A percentile compares a stretch with the other conserved stretches of the same genome.
phyloP scores from a whole-genome alignment of 2,113 vertebrate genomes.

The Ranitomeya imitator region DNA sequence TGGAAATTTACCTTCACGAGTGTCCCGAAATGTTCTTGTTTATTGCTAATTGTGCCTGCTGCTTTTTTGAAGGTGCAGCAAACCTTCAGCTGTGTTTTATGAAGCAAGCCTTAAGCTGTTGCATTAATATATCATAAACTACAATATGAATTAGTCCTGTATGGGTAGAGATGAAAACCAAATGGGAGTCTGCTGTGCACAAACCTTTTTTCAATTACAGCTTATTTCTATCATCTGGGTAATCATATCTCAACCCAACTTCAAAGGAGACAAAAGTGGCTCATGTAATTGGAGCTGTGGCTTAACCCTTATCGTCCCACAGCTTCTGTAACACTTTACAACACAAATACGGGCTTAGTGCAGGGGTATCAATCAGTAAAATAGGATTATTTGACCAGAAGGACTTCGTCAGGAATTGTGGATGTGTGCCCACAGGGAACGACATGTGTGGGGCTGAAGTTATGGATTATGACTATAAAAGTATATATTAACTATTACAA shows the following conservation, averaged over 20 bases:
- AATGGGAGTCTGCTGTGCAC: slow-evolving; percentile 24
- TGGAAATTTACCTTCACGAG: neutral
- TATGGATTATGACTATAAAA: slow-evolving; percentile 67
- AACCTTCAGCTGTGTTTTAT: neutral
- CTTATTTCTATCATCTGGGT: slow-evolving; percentile 54
- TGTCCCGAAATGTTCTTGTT: neutral
- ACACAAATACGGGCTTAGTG: neutral
- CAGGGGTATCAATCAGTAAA: neutral
- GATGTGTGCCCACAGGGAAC: slow-evolving; percentile 70
- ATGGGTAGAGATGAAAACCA: slow-evolving; percentile 30
- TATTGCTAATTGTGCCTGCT: neutral
- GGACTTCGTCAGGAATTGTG: slow-evolving; percentile 65
- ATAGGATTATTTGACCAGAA: slow-evolving; percentile 60
- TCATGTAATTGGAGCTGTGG: slow-evolving; percentile 69
- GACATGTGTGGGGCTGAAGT: slow-evolving; percentile 68
- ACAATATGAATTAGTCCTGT: slow-evolving; percentile 17
- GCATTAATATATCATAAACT: slow-evolving; percentile 37
- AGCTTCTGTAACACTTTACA: slow-evolving; percentile 15
- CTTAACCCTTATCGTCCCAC: slow-evolving; percentile 28
- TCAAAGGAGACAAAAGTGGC: slow-evolving; percentile 65
- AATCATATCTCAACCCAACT: slow-evolving; percentile 62
- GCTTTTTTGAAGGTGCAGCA: neutral
- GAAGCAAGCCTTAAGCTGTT: neutral
- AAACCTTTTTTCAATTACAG: slow-evolving; percentile 52
- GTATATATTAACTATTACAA: slow-evolving; percentile 57